Evolutionary conservation across 1,140 invertebrate species (phyloP), one percentile per base, ranked within the genome.

Genomic region (Bombus breviceps): DNA sequence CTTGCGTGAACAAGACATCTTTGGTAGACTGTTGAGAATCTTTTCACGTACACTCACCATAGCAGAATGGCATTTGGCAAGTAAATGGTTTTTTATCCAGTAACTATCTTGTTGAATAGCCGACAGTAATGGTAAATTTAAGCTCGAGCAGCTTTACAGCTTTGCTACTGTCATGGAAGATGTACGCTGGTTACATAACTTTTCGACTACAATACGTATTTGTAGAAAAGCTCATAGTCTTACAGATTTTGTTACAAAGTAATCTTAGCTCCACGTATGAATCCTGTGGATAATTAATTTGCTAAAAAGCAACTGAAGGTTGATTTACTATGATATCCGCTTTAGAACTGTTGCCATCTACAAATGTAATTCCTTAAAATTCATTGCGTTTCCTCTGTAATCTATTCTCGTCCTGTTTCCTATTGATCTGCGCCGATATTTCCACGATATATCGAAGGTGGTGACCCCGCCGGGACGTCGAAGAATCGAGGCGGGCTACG

Each of bases 401-500:
- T 41, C 1, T 41, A 72, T 72, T 41, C 72, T 12, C 12, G 25
- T 43, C 10, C 32, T 12, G 32, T 10, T 3, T 39, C 47, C 41
- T 15, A 9, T 13, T 9, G 3, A 4, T 22, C 4, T 22, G 10
- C 32, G 10, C 10, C 73, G 37, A 47, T 59, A 69, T 68, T 84
- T 72, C 39, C 68, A 25, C 53, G 47, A 59, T 62, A 53, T 25
- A 84, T 71, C 75, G 39, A 80, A 68, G 73, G 28, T 39, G 41
- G 53, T 41, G 62, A 43, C 43, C 43, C 41, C 13, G 2, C 34
- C 47, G 34, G 32, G 37, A 13, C 37, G 59, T 76, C 84, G 66
- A 83, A 69, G 84, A 86, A 71, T 72, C 87, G 85, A 59, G 18
- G 64, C 15, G 64, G 34, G 69, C 34, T 59, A 87, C 81, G 88